Evolutionary conservation across 1,140 invertebrate genomes (phyloP), one percentile per base, ranked within the genome.

Genomic region (Drosophila tsacasi): DNA sequence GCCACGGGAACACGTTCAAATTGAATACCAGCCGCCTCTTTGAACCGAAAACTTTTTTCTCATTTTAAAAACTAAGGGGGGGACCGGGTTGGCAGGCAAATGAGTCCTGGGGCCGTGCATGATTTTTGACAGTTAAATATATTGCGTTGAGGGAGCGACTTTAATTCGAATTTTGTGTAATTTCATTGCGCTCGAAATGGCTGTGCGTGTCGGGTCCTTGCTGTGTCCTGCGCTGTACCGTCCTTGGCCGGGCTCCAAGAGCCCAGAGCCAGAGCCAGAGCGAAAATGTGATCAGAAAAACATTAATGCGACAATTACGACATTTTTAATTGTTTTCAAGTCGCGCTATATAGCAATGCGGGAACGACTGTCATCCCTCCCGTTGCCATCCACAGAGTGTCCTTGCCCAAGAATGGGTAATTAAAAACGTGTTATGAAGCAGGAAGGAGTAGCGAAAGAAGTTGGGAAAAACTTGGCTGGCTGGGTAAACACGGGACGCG

Each of bases 241-340:
- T 62, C 21, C 46, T 65, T 85, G 78, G 82, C 66, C 79, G 47
- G 58, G 63, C 76, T 78, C 79, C 76, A 73, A 81, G 66, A 23
- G 32, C 58, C 58, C 46, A 35, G 32, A 40, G 47, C 13, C 46
- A 44, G 67, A 27, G 25, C 17, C 37, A 30, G 44, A 55, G 65
- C 54, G 46, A 74, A 78, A 85, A 85, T 81, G 82, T 87, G 82
- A 87, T 87, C 84, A 84, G 84, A 87, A 84, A 87, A 89, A 84
- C 84, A 87, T 87, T 87, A 87, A 87, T 62, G 84, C 77, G 77
- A 81, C 81, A 87, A 87, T 87, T 87, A 87, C 84, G 85, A 87
- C 81, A 78, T 59, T 87, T 87, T 87, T 87, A 87, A 87, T 87
- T 87, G 84, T 81, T 89, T 89, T 89, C 78, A 76, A 81, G 81